Evolutionary conservation across 2,888 invertebrate genomes (phyloP).

Genomic region (Hypercompe scribonia): DNA sequence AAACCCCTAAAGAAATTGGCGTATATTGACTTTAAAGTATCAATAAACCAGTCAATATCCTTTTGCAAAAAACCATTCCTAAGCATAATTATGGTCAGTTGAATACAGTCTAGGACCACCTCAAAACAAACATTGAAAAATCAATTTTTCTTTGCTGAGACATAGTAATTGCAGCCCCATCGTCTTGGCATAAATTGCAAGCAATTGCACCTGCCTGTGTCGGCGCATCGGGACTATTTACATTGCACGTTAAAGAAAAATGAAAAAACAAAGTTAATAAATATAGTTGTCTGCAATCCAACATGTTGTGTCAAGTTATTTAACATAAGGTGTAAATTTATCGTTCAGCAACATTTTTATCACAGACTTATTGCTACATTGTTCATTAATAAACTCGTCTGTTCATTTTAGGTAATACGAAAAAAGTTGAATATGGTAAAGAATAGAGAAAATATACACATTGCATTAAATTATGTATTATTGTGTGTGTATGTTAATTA

Average conservation of each 20-base stretch:
- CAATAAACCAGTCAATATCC: constrained; percentile 31
- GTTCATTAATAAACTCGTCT: not conserved
- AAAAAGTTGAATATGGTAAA: not conserved
- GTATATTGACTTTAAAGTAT: constrained; percentile 13
- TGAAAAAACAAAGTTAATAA: constrained; percentile 26
- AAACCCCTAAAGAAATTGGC: constrained; percentile 59
- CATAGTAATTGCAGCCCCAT: constrained; percentile 74
- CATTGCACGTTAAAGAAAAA: constrained; percentile 59
- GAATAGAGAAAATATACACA: not conserved
- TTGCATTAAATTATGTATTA: no score
- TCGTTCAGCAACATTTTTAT: constrained; percentile 22
- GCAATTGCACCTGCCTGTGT: constrained; percentile 77
- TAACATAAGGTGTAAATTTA: constrained; percentile 42
- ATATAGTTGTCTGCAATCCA: constrained; percentile 48
- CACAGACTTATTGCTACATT: not conserved
- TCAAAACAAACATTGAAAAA: constrained; percentile 80
- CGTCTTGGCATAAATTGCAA: constrained; percentile 76
- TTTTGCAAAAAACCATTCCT: constrained; percentile 24
- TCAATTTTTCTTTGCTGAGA: constrained; percentile 78
- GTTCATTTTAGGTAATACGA: not conserved
- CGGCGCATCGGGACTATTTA: constrained; percentile 67
- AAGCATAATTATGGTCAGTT: constrained; percentile 34
- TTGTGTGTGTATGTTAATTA: no score
- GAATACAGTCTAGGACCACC: constrained; percentile 54
- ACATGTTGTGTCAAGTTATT: constrained; percentile 57